phyloP scores from a whole-genome alignment of 35 echinoderm and acorn worm species.

The Anneissia japonica region DNA sequence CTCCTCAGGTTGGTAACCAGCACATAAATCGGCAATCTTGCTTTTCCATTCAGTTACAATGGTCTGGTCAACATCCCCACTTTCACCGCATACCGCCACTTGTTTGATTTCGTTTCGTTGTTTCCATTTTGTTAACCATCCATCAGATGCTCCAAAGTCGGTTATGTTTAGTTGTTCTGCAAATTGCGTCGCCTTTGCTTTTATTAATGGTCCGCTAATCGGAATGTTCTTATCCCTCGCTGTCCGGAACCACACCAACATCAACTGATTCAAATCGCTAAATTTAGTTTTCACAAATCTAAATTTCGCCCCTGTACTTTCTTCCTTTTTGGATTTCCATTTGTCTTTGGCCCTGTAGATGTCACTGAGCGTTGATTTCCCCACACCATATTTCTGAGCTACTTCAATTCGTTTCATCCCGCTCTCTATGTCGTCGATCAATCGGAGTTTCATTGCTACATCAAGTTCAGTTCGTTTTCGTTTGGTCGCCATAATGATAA shows the following conservation, averaged over 20 bases:
- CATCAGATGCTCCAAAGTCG: not conserved
- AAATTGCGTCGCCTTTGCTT: not conserved
- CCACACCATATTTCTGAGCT: not conserved
- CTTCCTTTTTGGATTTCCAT: not conserved
- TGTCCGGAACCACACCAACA: not conserved
- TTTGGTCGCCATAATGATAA: not conserved
- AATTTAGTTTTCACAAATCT: not conserved
- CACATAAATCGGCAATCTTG: conserved; percentile 3
- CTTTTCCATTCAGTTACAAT: conserved; percentile 12
- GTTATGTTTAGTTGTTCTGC: not conserved
- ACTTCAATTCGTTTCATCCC: not conserved
- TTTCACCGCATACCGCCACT: not conserved
- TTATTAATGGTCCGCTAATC: not conserved
- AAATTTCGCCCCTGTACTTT: not conserved
- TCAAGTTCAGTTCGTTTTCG: not conserved
- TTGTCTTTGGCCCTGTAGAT: not conserved
- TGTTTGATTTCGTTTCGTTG: not conserved
- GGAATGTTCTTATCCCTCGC: not conserved
- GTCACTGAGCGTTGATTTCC: not conserved
- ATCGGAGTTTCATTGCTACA: not conserved
- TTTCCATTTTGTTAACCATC: not conserved
- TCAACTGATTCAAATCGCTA: not conserved
- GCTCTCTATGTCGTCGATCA: not conserved
- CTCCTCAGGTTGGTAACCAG: conserved; percentile 5
- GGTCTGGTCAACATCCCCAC: not conserved